These are phyloP conservation scores for Oncorhynchus keta DNA, from an alignment of 2,113 vertebrate genomes.

Conservation along the genomic window DNA sequence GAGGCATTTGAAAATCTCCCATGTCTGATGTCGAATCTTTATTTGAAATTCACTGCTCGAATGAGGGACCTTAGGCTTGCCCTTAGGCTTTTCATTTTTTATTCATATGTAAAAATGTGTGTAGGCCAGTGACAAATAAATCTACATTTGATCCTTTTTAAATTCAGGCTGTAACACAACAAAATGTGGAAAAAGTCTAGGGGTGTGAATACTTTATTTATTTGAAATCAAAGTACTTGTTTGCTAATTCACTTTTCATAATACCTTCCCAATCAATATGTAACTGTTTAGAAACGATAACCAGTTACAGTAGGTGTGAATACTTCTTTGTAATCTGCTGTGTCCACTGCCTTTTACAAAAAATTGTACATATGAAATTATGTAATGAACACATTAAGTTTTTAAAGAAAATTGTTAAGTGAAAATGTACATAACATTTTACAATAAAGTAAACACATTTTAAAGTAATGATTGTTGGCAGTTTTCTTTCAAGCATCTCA, in stretches of 20 bases:
- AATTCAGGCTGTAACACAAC: no score
- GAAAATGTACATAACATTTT: slow-evolving; percentile 24
- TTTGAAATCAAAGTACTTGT: background rate
- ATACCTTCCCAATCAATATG: background rate
- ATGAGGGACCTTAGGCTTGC: no score
- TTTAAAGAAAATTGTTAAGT: slow-evolving; percentile 43
- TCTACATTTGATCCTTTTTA: no score
- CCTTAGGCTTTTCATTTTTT: no score
- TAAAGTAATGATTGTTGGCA: slow-evolving; percentile 1
- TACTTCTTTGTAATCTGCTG: slow-evolving; percentile 17
- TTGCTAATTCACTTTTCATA: slow-evolving; percentile 5
- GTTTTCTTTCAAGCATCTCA: background rate
- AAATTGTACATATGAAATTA: slow-evolving; percentile 21
- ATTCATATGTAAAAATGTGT: no score
- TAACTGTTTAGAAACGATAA: background rate
- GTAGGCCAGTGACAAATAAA: no score
- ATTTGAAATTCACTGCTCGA: no score
- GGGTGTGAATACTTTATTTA: no score
- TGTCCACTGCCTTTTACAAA: background rate
- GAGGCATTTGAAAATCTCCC: no score
- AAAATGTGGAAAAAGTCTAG: no score
- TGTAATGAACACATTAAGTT: slow-evolving; percentile 29
- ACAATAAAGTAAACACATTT: slow-evolving; percentile 32
- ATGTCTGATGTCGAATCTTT: no score
- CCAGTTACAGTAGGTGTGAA: slow-evolving; percentile 6